Conservation (phyloP, 2,888 invertebrate species). For the Megalurothrips usitatus region DNA sequence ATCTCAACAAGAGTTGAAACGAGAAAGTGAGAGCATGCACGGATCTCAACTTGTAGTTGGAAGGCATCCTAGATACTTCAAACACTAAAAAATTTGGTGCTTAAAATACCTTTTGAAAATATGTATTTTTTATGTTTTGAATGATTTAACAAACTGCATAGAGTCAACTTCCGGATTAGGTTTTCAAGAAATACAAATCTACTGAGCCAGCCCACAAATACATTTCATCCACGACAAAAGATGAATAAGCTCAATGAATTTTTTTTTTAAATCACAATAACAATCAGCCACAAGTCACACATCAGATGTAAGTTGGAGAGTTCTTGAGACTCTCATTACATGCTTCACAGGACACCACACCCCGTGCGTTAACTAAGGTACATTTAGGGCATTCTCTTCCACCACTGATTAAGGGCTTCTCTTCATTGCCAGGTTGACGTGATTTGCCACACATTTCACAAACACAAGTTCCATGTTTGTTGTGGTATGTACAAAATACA, state of each 20-base stretch:
- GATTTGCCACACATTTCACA: constrained; percentile 75
- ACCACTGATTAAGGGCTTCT: constrained; percentile 63
- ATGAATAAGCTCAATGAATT: neutral
- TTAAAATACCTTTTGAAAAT: neutral
- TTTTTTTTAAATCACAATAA: neutral
- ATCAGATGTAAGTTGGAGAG: constrained; percentile 69
- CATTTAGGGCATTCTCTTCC: constrained; percentile 71
- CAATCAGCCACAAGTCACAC: neutral
- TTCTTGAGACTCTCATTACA: constrained; percentile 64
- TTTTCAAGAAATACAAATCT: neutral
- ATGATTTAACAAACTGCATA: neutral
- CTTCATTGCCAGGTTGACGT: constrained; percentile 53
- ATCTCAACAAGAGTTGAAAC: neutral
- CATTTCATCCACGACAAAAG: neutral
- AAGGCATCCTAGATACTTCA: neutral
- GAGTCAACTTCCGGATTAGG: neutral
- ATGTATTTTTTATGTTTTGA: neutral
- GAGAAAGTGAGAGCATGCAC: neutral
- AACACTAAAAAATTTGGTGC: neutral
- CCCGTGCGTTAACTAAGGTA: constrained; percentile 68
- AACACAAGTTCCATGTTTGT: constrained; percentile 52
- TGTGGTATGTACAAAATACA: constrained; percentile 65
- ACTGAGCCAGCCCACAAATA: neutral
- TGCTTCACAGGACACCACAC: constrained; percentile 61
- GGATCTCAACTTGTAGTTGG: neutral